Evolutionary conservation across 2,888 invertebrate genomes (phyloP), one percentile per base, ranked within the genome.

Genomic region (Brachynemurus nebulosus): DNA sequence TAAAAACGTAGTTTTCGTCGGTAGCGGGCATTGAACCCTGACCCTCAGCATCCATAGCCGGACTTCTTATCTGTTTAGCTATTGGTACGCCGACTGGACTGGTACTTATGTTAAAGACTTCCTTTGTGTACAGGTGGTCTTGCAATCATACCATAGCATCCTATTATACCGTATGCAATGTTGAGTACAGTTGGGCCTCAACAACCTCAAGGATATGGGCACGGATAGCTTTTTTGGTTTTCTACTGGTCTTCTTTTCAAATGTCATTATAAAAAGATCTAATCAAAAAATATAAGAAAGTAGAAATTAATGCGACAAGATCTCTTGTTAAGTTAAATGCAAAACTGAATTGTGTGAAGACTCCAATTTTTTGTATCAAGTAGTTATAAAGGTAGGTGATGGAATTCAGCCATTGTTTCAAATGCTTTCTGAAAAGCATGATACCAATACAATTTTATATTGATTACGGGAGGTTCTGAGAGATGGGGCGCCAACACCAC

Each of bases 261-360:
- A 7, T 51, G 6, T 47, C 21, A 30, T 11, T 52, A 40, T 51
- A 50, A 17, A 48, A 48, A 6, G 16, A 46, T 35, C 45, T 48
- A 46, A 12, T 23, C 16, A 51, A 49, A 34, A 41, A 47, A 48
- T 21, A 39, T 11, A 38, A 41, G 17, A 49, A 35, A 12, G 44
- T 53, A 3, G 48, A 50, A 34, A 51, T 54, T 11, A 53, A 55
- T 48, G 52, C 55, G 3, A 53, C 55, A 7, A 53, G 52, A 12
- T 43, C 44, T 1, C 6, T 54, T 2, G 33, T 49, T 7, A 48
- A 47, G 40, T 43, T 45, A 39, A 45, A 46, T 23, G 34, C 40
- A 36, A 47, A 46, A 5, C 45, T 39, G 6, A 49, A 46, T 46
- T 47, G 48, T 4, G 40, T 40, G 6, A 48, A 45, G 39, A 25